These are phyloP conservation scores for Syngnathus floridae DNA, from an alignment of 2,113 vertebrate species.

Conservation along the genomic window DNA sequence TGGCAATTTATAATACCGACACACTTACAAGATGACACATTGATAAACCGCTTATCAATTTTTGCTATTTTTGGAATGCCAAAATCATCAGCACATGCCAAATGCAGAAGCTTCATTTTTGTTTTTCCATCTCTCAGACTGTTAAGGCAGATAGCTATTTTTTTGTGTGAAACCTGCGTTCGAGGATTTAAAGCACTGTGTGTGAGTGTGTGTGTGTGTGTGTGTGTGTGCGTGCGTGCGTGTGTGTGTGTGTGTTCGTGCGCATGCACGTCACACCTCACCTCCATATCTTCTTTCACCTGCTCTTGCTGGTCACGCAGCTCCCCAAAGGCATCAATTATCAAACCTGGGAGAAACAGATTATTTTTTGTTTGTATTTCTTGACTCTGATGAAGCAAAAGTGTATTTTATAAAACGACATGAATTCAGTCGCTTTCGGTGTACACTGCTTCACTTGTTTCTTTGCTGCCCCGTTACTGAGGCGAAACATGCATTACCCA, in stretches of 20 bases:
- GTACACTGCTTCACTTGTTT: too few species aligned
- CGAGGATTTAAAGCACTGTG: not conserved
- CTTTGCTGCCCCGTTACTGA: not conserved
- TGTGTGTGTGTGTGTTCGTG: not conserved
- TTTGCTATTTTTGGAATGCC: not conserved
- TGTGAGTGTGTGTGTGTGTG: not conserved
- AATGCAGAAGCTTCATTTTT: not conserved
- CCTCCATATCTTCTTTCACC: conserved; percentile 69
- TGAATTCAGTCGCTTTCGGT: too few species aligned
- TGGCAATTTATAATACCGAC: not conserved
- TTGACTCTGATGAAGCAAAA: not conserved
- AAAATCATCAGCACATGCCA: not conserved
- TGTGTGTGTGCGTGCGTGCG: not conserved
- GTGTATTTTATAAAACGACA: not conserved
- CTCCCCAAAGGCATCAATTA: conserved; percentile 67
- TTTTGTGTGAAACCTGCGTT: not conserved
- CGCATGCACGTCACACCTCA: conserved; percentile 17
- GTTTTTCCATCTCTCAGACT: not conserved
- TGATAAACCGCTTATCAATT: not conserved
- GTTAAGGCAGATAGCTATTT: not conserved
- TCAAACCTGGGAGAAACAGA: conserved; percentile 50
- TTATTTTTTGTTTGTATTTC: not conserved
- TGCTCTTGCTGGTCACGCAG: conserved; percentile 68
- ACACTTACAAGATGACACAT: not conserved
- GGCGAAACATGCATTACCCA: not conserved